Evolutionary conservation across 2,888 invertebrate species (phyloP), one percentile per base, ranked within the genome.

Genomic region (Stegana nigrithorax): DNA sequence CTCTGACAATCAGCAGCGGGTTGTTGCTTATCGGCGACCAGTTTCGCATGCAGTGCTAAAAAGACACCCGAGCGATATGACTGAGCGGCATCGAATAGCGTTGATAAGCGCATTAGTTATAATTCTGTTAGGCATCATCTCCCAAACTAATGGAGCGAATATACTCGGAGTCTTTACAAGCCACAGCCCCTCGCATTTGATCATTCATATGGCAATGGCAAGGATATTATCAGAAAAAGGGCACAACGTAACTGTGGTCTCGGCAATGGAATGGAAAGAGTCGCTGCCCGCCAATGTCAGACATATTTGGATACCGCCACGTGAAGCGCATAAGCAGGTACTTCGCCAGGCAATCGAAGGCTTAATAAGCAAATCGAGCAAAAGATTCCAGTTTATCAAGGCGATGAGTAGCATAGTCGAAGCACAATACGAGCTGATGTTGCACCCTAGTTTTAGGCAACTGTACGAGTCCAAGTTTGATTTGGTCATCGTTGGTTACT

Each of bases 171-270:
- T 84, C 2, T 84, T 81, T 51, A 73, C 81, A 27, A 70, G 76
- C 0, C 74, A 78, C 3, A 76, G 80, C 4, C 79, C 79, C 5
- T 83, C 84, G 0, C 84, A 85, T 67, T 53, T 82, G 17, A 67
- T 82, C 53, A 73, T 84, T 27, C 82, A 82, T 29, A 75, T 72
- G 60, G 71, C 80, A 1, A 63, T 84, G 21, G 75, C 81, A 57
- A 73, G 74, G 25, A 67, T 74, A 0, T 62, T 85, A 26, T 80
- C 81, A 0, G 72, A 81, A 32, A 66, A 64, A 2, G 84, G 84
- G 2, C 84, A 85, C 59, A 71, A 84, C 19, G 72, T 84, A 1
- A 84, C 84, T 0, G 67, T 83, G 2, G 64, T 84, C 2, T 60
- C 78, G 0, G 71, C 70, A 2, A 19, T 73, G 8, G 60, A 68